Conservation (phyloP, 2,113 vertebrate genomes). For the Ia io region DNA sequence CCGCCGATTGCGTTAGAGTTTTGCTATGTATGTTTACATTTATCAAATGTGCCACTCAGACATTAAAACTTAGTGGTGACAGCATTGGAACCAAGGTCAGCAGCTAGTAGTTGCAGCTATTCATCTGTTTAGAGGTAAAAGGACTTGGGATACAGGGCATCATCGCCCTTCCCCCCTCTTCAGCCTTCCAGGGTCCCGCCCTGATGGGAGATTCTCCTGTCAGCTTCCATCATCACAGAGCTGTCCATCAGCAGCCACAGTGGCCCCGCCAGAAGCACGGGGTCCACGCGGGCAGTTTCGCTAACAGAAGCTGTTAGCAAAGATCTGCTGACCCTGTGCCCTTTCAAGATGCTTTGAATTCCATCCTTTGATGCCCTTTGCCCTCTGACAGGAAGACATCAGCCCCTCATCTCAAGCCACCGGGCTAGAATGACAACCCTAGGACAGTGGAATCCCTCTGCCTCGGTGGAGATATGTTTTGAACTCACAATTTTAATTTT, state of each 20-base stretch:
- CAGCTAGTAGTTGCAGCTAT: background rate
- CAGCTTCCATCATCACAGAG: background rate
- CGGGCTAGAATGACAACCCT: background rate
- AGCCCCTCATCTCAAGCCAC: background rate
- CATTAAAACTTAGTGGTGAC: background rate
- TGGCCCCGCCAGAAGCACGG: background rate
- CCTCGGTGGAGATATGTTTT: background rate
- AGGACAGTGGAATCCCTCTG: background rate
- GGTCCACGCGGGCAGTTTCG: slow-evolving; percentile 14
- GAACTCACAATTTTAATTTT: background rate
- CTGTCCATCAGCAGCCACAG: slow-evolving; percentile 73
- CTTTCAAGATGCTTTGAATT: slow-evolving; percentile 79
- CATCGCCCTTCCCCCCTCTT: background rate
- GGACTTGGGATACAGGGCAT: background rate
- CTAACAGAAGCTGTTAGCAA: slow-evolving; percentile 84
- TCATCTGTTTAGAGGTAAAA: background rate
- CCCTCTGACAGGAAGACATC: slow-evolving; percentile 66
- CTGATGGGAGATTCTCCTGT: background rate
- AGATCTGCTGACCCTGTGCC: slow-evolving; percentile 53
- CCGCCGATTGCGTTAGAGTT: background rate
- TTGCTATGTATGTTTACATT: background rate
- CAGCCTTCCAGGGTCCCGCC: background rate
- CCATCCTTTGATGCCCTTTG: slow-evolving; percentile 79
- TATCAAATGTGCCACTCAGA: background rate
- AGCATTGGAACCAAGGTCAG: background rate